phyloP scores from a whole-genome alignment of 2,113 vertebrate genomes.

The Coturnix japonica region DNA sequence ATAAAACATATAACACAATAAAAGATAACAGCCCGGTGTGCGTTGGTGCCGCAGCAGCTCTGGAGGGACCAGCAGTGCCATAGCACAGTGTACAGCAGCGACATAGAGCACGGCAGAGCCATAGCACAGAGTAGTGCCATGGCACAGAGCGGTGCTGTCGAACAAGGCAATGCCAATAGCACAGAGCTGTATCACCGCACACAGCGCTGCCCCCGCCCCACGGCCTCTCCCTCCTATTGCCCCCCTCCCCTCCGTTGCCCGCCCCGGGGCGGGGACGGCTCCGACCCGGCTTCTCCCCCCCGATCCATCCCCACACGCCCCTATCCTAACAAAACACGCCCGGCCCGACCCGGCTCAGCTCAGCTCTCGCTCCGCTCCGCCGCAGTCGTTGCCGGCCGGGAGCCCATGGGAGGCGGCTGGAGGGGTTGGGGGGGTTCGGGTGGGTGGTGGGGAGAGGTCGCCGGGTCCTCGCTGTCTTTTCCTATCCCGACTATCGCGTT shows the following conservation, averaged over 20 bases:
- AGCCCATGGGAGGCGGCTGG: neutral
- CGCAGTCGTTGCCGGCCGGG: neutral
- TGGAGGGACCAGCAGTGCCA: no score
- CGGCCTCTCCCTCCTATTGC: neutral
- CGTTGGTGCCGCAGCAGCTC: no score
- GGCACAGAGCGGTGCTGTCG: no score
- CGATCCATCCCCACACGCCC: neutral
- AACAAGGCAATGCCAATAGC: no score
- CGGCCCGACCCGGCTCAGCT: neutral
- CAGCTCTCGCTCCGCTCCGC: neutral
- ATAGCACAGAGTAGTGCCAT: no score
- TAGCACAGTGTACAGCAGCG: no score
- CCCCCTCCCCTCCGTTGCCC: neutral
- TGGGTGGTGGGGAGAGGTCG: neutral
- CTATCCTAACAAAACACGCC: neutral
- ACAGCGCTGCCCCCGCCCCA: neutral
- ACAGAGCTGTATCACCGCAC: no score
- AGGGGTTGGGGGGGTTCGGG: neutral
- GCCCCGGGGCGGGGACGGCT: neutral
- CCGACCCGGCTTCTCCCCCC: neutral
- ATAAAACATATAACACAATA: neutral
- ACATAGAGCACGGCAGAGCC: no score
- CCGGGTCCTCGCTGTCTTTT: neutral
- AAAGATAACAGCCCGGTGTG: no score
- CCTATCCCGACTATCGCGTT: neutral